phyloP scores from a whole-genome alignment of 2,797 vertebrate species.

The Clarias laeviceps region DNA sequence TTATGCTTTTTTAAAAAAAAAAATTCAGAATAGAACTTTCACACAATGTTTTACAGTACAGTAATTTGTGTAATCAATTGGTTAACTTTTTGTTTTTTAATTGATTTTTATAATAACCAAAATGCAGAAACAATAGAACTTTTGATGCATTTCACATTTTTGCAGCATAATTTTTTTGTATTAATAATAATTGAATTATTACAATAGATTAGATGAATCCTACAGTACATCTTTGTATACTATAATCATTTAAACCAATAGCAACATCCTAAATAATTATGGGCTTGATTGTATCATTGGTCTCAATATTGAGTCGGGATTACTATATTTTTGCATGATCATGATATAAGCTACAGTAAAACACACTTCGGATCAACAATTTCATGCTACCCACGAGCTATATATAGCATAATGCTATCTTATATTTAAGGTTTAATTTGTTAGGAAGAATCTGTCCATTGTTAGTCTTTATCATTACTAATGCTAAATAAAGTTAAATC shows the following conservation, averaged over 20 bases:
- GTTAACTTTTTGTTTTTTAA: not conserved
- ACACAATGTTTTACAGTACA: slow-evolving; percentile 24
- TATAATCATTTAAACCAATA: not conserved
- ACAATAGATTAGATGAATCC: not conserved
- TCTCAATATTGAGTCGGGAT: not conserved
- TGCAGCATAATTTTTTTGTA: not conserved
- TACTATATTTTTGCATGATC: not conserved
- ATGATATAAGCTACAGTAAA: not conserved
- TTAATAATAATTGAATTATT: not conserved
- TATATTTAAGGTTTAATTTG: not conserved
- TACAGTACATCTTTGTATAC: not conserved
- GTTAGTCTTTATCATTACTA: too few species aligned
- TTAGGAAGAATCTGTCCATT: not conserved
- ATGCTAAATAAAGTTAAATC: not conserved
- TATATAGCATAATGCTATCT: not conserved
- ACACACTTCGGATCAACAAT: not conserved
- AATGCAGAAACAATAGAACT: too few species aligned
- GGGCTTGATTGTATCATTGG: not conserved
- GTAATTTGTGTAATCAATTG: slow-evolving; percentile 11
- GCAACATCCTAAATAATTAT: not conserved
- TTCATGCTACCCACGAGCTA: not conserved
- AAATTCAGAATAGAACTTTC: slow-evolving; percentile 42
- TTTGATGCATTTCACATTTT: not conserved
- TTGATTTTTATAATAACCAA: not conserved
- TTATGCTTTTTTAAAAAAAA: slow-evolving; percentile 40